Base-by-base conservation (phyloP, 2,797 vertebrate genomes). In the Pangasius larnaudii region DNA sequence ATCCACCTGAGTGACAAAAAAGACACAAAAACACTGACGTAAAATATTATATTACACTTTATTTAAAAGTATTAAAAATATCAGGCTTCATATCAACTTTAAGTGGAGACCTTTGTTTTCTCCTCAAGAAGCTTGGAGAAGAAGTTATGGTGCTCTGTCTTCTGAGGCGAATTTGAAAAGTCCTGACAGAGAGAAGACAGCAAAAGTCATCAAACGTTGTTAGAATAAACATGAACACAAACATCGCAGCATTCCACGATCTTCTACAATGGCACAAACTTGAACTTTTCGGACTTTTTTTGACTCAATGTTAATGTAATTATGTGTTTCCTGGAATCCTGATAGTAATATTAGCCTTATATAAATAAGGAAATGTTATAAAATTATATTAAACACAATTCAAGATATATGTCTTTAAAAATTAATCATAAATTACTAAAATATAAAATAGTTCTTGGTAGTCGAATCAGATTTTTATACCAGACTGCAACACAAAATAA, bases 1-100 rank as follows among this genome's bases (percentile, higher is more conserved):
- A 94, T 97, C 95, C 39, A 97, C 92, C 97, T 98, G 92, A 72
- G 51, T 56, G 5, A 72, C 9, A 88, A 49, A 79, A 11, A 13
- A 61, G 3, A 24, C 8, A 61, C 3, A 24, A 9, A 27, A 27
- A 81, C 5, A 61, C 1, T 9, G 9, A 80, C 13, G 58, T 9
- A 56, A 56, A 56, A 56, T 56, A 56, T 56, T 16, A 51, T 16
- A 46, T 18, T n/a, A 6, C 13, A n/a, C 7, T 18, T 22, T 2
- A 75, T 49, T 75, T 75, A 14, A 75, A 79, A 36, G 30, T 24
- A 36, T 58, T 51, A 2, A 16, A 51, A 27, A 27, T 36, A 36
- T 13, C 11, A 58, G 3, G 14, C 46, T 36, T 79, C 19, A 58
- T 36, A 58, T 36, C 18, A 6, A 11, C 3, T 53, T 18, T 16